These are phyloP conservation scores for Gasterosteus nipponicus DNA, from an alignment of 2,113 vertebrate genomes.

Conservation along the genomic window DNA sequence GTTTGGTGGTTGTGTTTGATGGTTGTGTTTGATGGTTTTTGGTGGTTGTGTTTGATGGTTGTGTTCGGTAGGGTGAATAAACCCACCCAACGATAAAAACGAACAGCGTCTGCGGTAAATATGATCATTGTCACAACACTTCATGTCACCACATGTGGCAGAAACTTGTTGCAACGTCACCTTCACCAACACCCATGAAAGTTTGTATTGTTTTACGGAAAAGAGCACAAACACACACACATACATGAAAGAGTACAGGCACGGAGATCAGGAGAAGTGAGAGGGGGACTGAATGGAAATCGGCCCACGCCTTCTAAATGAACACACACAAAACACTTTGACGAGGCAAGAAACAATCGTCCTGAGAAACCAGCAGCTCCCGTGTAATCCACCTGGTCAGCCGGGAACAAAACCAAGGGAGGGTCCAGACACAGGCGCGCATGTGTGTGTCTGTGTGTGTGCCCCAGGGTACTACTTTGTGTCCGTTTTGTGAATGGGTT, in stretches of 20 bases:
- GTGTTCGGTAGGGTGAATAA: background rate
- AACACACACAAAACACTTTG: slow-evolving; percentile 47
- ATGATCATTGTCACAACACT: background rate
- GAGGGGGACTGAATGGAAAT: slow-evolving; percentile 60
- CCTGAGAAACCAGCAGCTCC: slow-evolving; percentile 26
- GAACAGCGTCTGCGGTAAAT: background rate
- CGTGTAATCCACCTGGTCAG: slow-evolving; percentile 32
- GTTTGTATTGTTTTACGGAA: slow-evolving; percentile 6
- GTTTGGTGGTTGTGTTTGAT: no score
- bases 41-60: no score
- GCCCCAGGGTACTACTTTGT: slow-evolving; percentile 18
- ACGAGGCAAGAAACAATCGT: background rate
- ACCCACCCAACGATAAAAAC: background rate
- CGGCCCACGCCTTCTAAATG: slow-evolving; percentile 24
- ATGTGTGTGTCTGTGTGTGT: background rate
- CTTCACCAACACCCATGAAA: background rate
- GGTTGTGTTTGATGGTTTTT: no score
- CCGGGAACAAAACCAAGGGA: slow-evolving; percentile 10
- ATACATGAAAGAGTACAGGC: background rate
- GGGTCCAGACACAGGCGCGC: background rate
- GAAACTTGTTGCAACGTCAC: background rate
- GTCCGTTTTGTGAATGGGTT: slow-evolving; percentile 64
- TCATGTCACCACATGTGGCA: background rate
- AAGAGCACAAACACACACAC: slow-evolving; percentile 11
- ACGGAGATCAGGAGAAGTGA: slow-evolving; percentile 35